Evolutionary conservation across 1,140 invertebrate genomes (phyloP).

Genomic region (Lutraria rhynchaena): DNA sequence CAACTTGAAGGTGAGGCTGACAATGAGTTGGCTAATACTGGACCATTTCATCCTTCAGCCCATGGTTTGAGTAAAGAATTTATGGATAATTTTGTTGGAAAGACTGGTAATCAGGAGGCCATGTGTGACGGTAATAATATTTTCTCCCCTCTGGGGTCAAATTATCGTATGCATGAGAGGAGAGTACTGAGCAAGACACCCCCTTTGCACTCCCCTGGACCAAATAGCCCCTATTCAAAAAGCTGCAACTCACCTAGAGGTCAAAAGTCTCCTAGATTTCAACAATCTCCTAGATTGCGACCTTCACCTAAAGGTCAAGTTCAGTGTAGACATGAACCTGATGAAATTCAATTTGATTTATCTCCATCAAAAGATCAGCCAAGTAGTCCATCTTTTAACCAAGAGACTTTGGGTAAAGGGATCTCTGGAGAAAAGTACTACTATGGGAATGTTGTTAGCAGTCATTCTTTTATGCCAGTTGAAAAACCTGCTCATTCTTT

Average conservation of each 20-base stretch:
- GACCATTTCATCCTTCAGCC: conserved; percentile 43
- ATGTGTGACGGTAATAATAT: conserved; percentile 12
- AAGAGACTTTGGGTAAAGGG: conserved; percentile 9
- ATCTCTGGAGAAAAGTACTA: conserved; percentile 19
- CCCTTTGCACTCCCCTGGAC: conserved; percentile 46
- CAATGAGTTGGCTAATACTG: conserved; percentile 43
- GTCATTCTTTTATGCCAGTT: conserved; percentile 18
- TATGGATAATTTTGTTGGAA: conserved; percentile 54
- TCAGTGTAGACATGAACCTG: background rate
- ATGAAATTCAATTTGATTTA: conserved; percentile 43
- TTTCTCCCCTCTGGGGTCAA: conserved; percentile 34
- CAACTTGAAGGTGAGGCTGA: conserved; percentile 51
- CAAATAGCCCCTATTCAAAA: conserved; percentile 42
- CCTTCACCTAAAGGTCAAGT: conserved; percentile 33
- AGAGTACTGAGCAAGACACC: conserved; percentile 21
- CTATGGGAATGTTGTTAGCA: background rate
- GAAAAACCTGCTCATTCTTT: conserved; percentile 7
- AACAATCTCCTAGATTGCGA: conserved; percentile 21
- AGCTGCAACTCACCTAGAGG: background rate
- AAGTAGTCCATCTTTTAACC: conserved; percentile 2
- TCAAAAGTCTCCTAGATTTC: conserved; percentile 29
- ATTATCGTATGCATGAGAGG: conserved; percentile 17
- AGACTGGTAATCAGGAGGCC: conserved; percentile 11
- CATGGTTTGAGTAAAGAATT: conserved; percentile 52
- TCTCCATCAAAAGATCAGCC: conserved; percentile 5